A percentile compares a stretch with the other conserved stretches of the same genome.
phyloP scores from a whole-genome alignment of 2,888 invertebrate species.

The Kuschelorhynchus macadamiae region DNA sequence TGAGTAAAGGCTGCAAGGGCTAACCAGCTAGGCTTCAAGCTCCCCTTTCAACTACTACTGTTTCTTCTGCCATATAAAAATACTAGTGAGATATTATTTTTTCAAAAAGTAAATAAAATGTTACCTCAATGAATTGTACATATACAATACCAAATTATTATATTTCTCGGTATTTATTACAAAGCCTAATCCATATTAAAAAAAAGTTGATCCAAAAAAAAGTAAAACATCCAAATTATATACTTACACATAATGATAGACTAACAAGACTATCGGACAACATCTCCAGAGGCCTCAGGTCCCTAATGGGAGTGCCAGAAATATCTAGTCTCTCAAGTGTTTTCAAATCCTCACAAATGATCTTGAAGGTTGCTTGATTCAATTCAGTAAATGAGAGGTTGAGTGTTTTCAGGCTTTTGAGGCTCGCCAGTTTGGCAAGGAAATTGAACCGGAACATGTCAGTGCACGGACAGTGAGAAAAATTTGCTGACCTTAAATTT shows the following conservation, averaged over 20 bases:
- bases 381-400: constrained; percentile 80
- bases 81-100: too few relatives aligned
- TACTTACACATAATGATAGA: constrained; percentile 73
- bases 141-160: too few relatives aligned
- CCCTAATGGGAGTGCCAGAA: constrained; percentile 75
- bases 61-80: too few relatives aligned
- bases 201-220: constrained; percentile 11
- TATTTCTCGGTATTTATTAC: too few relatives aligned
- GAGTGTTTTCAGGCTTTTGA: constrained; percentile 73
- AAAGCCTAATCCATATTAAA: too few relatives aligned
- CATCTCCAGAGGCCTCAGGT: constrained; percentile 73
- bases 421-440: constrained; percentile 73
- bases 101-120: too few relatives aligned
- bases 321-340: constrained; percentile 77
- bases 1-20: too few relatives aligned
- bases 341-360: constrained; percentile 77
- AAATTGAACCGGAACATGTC: constrained; percentile 70
- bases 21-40: too few relatives aligned
- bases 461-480: constrained; percentile 74
- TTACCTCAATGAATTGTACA: too few relatives aligned
- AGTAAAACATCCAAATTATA: not conserved
- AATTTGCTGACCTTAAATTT: constrained; percentile 74
- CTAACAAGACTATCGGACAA: constrained; percentile 73
- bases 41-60: too few relatives aligned
- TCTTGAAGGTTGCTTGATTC: constrained; percentile 76